These are phyloP conservation scores for Fringilla coelebs DNA, from an alignment of 2,797 vertebrate species.

Conservation along the genomic window DNA sequence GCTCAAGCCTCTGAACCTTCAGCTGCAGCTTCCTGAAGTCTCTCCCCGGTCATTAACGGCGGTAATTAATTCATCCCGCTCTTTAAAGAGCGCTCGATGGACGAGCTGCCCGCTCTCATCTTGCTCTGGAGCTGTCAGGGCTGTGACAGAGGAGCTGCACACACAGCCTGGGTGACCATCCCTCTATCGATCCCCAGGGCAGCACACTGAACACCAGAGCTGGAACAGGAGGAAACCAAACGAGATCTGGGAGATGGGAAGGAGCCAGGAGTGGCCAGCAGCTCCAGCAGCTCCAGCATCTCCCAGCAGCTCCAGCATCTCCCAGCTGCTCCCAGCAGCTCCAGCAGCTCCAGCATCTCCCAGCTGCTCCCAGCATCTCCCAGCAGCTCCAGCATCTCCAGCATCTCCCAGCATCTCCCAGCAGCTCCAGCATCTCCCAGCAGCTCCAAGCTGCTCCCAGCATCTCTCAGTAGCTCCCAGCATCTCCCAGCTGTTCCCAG, in stretches of 20 bases:
- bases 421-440: background rate
- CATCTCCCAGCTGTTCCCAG: background rate
- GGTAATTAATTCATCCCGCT: conserved; percentile 20
- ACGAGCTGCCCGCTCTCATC: background rate
- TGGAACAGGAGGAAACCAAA: background rate
- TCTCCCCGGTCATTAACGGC: background rate
- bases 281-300: background rate
- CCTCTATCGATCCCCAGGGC: background rate
- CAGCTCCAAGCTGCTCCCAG: background rate
- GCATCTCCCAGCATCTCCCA: background rate
- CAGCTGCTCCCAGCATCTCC: background rate
- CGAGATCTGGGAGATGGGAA: background rate
- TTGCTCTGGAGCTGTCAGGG: conserved; percentile 6
- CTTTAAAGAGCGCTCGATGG: background rate
- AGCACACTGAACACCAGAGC: background rate
- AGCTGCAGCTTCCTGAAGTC: background rate
- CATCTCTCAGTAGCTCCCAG: background rate
- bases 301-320: background rate
- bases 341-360: background rate
- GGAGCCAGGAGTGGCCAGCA: background rate
- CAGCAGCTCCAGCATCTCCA: no score
- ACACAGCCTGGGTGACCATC: conserved; percentile 23
- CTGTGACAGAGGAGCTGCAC: conserved; percentile 52
- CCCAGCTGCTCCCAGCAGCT: background rate
- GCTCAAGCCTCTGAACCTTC: background rate